Evolutionary conservation across 2,113 vertebrate species (phyloP).

Genomic region (Bucco capensis): DNA sequence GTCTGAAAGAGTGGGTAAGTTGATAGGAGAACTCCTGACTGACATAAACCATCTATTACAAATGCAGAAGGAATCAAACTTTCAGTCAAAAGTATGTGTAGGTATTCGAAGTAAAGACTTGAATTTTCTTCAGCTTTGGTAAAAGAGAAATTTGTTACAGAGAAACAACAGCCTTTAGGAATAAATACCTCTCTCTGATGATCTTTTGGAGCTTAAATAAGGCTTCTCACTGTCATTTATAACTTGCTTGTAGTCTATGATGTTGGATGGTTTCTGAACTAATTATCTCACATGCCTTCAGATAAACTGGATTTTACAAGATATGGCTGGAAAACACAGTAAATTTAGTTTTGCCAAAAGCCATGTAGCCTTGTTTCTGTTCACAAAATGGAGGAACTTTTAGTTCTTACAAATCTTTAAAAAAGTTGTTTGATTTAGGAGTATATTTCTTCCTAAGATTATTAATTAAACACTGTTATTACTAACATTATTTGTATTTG

Average conservation of each 20-base stretch:
- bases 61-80: neutral
- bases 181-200: neutral
- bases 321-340: neutral
- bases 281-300: neutral
- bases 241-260: neutral
- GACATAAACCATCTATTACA: neutral
- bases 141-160: neutral
- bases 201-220: neutral
- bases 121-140: neutral
- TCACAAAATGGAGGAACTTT: neutral
- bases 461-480: slow-evolving; percentile 6
- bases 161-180: neutral
- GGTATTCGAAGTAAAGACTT: neutral
- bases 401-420: neutral
- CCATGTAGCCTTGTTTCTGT: neutral
- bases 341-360: neutral
- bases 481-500: slow-evolving; percentile 23
- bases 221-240: neutral
- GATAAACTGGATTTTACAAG: neutral
- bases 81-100: neutral
- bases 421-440: neutral
- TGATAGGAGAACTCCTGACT: neutral
- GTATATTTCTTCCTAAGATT: neutral
- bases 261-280: neutral
- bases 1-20: neutral